Evolutionary conservation across 1,140 invertebrate genomes (phyloP).

Genomic region (Solenopsis fugax): DNA sequence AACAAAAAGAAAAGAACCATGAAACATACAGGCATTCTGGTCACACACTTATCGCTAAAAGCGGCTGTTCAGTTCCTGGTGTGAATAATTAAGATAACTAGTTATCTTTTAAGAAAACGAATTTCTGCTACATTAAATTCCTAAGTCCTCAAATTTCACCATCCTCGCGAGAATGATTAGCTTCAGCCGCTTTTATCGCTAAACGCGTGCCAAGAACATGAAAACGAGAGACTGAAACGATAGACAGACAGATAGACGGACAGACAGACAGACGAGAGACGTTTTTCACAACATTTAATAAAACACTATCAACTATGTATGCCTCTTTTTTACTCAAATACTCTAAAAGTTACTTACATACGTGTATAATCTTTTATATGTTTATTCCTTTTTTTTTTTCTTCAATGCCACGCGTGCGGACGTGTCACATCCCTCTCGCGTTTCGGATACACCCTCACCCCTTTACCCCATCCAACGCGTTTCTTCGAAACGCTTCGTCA

Average conservation of each 20-base stretch:
- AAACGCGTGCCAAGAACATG: constrained; percentile 33
- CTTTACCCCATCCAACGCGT: no score
- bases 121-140: not conserved
- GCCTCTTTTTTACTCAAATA: constrained; percentile 85
- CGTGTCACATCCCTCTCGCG: constrained; percentile 74
- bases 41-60: not conserved
- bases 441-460: constrained; percentile 35
- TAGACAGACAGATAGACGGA: constrained; percentile 72
- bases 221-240: constrained; percentile 66
- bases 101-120: no score
- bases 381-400: constrained; percentile 50
- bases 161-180: not conserved
- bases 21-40: not conserved
- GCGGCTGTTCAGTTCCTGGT: not conserved
- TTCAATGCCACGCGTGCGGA: constrained; percentile 69
- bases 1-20: not conserved
- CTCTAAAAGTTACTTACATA: constrained; percentile 86
- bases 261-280: constrained; percentile 76
- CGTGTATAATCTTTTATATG: constrained; percentile 76
- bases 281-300: constrained; percentile 87
- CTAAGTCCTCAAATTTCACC: not conserved
- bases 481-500: constrained; percentile 18
- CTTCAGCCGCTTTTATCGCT: not conserved
- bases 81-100: not conserved
- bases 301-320: constrained; percentile 86